These are phyloP conservation scores for Halcyon malimbica DNA, from an alignment of 2,113 vertebrate species.

Conservation along the genomic window DNA sequence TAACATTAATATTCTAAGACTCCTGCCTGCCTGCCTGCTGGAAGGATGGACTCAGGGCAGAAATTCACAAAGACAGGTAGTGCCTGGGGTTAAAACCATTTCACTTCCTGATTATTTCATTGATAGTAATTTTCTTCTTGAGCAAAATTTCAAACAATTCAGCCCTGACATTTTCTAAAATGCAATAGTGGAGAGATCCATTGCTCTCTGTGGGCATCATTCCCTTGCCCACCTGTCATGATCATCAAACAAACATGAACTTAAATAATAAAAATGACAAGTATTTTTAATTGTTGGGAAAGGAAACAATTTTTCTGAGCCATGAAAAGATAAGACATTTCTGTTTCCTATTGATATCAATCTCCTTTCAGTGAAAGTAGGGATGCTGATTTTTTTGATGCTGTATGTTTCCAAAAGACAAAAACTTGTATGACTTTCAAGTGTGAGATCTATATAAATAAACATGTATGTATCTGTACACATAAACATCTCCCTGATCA, in stretches of 20 bases:
- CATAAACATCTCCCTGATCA: neutral
- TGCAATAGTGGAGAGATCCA: neutral
- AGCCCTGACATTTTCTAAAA: neutral
- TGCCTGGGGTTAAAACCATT: neutral
- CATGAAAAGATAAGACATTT: neutral
- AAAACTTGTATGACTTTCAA: neutral
- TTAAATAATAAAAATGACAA: neutral
- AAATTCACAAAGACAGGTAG: neutral
- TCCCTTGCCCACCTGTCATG: neutral
- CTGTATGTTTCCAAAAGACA: neutral
- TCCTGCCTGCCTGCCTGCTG: neutral
- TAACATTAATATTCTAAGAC: neutral
- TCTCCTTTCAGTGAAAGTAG: neutral
- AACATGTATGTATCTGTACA: rapidly evolving
- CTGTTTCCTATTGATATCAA: neutral
- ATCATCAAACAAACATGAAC: neutral
- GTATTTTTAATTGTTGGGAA: neutral
- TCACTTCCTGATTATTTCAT: constrained; percentile 19
- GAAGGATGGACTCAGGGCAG: neutral
- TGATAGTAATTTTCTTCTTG: neutral
- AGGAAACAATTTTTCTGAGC: neutral
- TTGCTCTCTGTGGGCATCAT: neutral
- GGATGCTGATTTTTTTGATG: neutral
- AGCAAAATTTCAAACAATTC: neutral
- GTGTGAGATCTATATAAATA: neutral